Conservation (phyloP, 2,113 vertebrate species). For the Salvelinus namaycush region DNA sequence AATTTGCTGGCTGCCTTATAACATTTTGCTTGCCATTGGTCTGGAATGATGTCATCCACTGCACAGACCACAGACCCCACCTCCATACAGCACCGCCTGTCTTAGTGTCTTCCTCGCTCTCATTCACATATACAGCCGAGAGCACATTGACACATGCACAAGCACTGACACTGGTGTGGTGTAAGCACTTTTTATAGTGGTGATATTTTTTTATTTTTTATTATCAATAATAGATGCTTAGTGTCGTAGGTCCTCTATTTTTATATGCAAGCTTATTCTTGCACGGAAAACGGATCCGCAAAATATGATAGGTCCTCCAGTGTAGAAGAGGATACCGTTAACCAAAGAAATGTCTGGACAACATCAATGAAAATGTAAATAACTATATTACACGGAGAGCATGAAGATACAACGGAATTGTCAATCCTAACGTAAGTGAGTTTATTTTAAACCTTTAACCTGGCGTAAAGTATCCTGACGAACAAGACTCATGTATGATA, state of each 20-base stretch:
- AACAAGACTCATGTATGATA: neutral
- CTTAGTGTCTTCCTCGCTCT: conserved; percentile 26
- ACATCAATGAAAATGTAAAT: conserved; percentile 50
- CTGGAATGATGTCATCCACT: conserved; percentile 76
- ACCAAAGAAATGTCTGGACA: conserved; percentile 64
- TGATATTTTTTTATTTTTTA: conserved; percentile 25
- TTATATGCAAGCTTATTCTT: conserved; percentile 1
- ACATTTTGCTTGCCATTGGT: conserved; percentile 64
- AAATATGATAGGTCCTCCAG: too few relatives aligned
- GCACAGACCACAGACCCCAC: conserved; percentile 70
- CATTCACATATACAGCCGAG: conserved; percentile 55
- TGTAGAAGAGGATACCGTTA: too few relatives aligned
- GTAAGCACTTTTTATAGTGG: conserved; percentile 31
- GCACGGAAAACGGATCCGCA: conserved; percentile 37
- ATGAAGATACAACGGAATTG: conserved; percentile 63
- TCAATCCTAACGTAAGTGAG: conserved; percentile 73
- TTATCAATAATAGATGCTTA: neutral
- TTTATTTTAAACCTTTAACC: neutral
- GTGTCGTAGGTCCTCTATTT: neutral
- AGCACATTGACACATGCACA: conserved; percentile 65
- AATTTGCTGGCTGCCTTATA: conserved; percentile 25
- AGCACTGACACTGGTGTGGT: conserved; percentile 60
- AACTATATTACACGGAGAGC: conserved; percentile 37
- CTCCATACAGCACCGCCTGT: conserved; percentile 34
- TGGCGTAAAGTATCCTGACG: neutral